Conservation (phyloP, 2,113 vertebrate species). For the Protobothrops flavoviridis region DNA sequence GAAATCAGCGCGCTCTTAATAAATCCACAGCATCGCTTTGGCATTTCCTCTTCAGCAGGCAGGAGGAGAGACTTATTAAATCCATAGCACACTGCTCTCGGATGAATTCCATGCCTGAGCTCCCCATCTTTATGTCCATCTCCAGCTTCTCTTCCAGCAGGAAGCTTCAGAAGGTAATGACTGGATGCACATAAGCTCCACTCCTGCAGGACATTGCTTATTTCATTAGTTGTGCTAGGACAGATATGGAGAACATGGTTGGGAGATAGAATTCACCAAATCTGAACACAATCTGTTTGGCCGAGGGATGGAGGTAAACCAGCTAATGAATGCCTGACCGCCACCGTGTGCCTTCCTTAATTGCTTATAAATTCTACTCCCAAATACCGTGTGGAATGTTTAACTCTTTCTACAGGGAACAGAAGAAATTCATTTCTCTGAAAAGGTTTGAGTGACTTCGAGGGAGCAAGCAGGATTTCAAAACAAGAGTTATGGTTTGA, state of each 20-base stretch:
- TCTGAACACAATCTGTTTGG: slow-evolving; percentile 25
- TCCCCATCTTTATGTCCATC: slow-evolving; percentile 32
- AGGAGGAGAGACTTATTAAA: slow-evolving; percentile 33
- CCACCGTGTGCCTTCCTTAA: neutral
- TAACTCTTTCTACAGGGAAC: neutral
- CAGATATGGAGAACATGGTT: slow-evolving; percentile 32
- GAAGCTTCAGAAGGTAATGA: slow-evolving; percentile 56
- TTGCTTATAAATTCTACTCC: neutral
- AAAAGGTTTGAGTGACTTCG: slow-evolving; percentile 6
- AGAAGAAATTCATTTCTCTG: neutral
- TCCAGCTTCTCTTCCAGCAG: neutral
- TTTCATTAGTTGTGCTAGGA: slow-evolving; percentile 39
- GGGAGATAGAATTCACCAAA: slow-evolving; percentile 26
- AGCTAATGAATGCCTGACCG: neutral
- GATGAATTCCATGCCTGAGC: slow-evolving; percentile 47
- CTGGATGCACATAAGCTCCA: slow-evolving; percentile 40
- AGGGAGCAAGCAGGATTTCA: neutral
- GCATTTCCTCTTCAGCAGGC: slow-evolving; percentile 7
- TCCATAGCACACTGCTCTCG: slow-evolving; percentile 22
- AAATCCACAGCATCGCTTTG: slow-evolving; percentile 19
- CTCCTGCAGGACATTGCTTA: slow-evolving; percentile 32
- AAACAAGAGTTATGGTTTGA: neutral
- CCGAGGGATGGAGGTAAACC: slow-evolving; percentile 12
- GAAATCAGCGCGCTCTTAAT: slow-evolving; percentile 20
- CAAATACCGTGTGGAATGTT: neutral